These are phyloP conservation scores for Orthosia cruda DNA, from an alignment of 2,888 invertebrate species.

Conservation along the genomic window DNA sequence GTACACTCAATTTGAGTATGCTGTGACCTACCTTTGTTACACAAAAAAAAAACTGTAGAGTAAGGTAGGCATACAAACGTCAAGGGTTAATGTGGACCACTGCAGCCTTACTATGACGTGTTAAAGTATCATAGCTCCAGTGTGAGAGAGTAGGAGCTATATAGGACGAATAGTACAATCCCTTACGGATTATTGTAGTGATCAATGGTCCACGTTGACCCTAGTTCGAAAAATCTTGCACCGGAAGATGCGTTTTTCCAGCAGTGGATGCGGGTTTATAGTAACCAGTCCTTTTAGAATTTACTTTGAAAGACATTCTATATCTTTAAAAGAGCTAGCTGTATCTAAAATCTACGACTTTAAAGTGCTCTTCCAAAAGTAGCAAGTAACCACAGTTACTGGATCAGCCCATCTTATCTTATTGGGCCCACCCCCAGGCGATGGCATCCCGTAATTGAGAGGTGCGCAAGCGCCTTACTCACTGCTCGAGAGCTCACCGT, in stretches of 20 bases:
- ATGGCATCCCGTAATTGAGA: slow-evolving; percentile 57
- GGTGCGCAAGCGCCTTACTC: slow-evolving; percentile 51
- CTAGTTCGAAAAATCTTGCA: background rate
- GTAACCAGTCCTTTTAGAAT: background rate
- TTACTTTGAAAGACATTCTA: background rate
- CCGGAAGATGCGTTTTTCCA: background rate
- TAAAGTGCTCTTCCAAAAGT: background rate
- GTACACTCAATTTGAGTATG: slow-evolving; percentile 14
- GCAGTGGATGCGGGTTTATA: background rate
- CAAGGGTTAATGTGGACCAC: too few species aligned
- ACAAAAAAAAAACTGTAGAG: background rate
- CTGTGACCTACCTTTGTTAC: slow-evolving; percentile 20
- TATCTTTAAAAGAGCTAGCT: too few species aligned
- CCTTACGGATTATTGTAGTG: too few species aligned
- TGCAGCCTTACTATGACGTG: too few species aligned
- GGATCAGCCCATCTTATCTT: slow-evolving; percentile 6
- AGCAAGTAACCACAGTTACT: slow-evolving; percentile 2
- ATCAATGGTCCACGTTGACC: background rate
- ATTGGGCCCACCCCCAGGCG: slow-evolving; percentile 42
- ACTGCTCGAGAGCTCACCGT: slow-evolving; percentile 16
- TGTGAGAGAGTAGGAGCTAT: too few species aligned
- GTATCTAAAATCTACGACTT: background rate
- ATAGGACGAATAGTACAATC: too few species aligned
- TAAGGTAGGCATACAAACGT: background rate
- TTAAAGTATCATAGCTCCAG: too few species aligned